phyloP scores from a whole-genome alignment of 1,140 invertebrate species.

The Polyergus mexicanus region DNA sequence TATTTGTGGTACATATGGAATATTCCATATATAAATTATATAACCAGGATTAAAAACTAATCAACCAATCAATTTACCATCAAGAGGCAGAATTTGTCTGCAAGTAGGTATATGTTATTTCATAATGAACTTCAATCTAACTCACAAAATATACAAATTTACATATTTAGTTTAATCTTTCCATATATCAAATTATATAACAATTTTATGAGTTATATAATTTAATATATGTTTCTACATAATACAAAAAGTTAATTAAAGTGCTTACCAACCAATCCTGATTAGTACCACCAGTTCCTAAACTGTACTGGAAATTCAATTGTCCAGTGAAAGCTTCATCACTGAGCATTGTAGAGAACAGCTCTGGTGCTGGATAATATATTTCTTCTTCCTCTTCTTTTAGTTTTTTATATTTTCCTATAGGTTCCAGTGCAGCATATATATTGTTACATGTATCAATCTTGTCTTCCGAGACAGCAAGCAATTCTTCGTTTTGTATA shows the following conservation, averaged over 20 bases:
- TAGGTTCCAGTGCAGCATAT: not conserved
- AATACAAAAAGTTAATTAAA: not conserved
- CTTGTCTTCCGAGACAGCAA: constrained; percentile 43
- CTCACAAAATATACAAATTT: constrained; percentile 14
- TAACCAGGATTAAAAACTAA: constrained; percentile 42
- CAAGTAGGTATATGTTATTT: constrained; percentile 39
- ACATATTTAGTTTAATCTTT: not conserved
- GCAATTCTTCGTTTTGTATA: not conserved
- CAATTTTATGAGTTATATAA: constrained; percentile 7
- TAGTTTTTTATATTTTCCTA: constrained; percentile 36
- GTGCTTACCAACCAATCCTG: constrained; percentile 82
- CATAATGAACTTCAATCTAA: not conserved
- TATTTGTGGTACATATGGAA: constrained; percentile 17
- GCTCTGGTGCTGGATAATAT: constrained; percentile 36
- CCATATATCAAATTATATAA: constrained; percentile 6
- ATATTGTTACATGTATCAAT: not conserved
- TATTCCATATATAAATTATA: constrained; percentile 42
- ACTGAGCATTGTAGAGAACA: constrained; percentile 67
- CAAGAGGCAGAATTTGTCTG: constrained; percentile 57
- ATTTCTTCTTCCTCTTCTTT: constrained; percentile 39
- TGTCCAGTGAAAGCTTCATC: constrained; percentile 79
- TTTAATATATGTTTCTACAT: not conserved
- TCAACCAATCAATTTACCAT: constrained; percentile 9
- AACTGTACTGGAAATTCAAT: constrained; percentile 77
- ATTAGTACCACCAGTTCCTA: constrained; percentile 72